Base-by-base conservation (phyloP, 2,888 invertebrate genomes). In the Encarsia formosa region DNA sequence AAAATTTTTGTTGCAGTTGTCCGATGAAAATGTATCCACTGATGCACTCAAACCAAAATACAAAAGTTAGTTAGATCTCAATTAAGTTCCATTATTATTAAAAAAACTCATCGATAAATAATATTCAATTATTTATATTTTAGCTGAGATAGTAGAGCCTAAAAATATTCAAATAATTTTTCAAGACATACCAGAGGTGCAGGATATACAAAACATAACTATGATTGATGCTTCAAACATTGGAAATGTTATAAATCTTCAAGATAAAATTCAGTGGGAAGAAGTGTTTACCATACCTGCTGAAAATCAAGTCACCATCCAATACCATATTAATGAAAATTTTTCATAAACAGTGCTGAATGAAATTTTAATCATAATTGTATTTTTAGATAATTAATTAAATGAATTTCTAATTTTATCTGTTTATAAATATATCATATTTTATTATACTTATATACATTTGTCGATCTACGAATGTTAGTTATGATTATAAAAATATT, bases 1-100 rank as follows among this genome's bases (percentile, higher is more conserved):
- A 76, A 79, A 61, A 63, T 76, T 51, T 42, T 45, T 39, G 38
- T 23, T 38, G 2, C 49, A 52, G 4, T 22, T 52, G 9, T 32
- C 15, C 18, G 38, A 44, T 22, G 29, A 47, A 16, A 31, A 47
- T 49, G 13, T 51, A 16, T 9, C 41, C 32, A 44, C 51, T 22
- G 43, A 47, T 47, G 18, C 32, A 22, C 31, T 43, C 11, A 37
- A 56, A 5, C 26, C 41, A 42, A 46, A 43, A 38, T 40, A 44
- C 26, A 40, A 47, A 49, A 40, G 52, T 52, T 50, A 26, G 13
- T 40, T 15, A 26, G 31, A 13, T 34, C 8, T 34, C 8, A 18
- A 11, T 19, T 49, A 15, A 15, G 29, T n/a, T 22, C 20, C 11
- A n/a, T 29, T 29, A 9, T 13, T 29, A 8, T 29, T 29, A 8